These are phyloP conservation scores for Drosophila ficusphila DNA, from an alignment of 1,140 invertebrate genomes.

Conservation along the genomic window DNA sequence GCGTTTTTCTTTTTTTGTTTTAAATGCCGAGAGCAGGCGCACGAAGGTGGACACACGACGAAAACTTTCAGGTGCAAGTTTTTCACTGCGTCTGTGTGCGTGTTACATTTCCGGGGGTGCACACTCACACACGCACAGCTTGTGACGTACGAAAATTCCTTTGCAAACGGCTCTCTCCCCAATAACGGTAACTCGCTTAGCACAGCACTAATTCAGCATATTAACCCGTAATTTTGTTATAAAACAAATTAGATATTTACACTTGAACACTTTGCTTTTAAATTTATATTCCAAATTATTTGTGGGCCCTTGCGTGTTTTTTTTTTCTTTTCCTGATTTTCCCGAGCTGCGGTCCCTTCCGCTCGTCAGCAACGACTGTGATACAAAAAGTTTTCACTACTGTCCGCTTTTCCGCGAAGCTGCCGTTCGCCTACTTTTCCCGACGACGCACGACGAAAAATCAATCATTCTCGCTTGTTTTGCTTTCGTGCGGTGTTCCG, in stretches of 20 bases:
- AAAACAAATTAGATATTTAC: slow-evolving; percentile 57
- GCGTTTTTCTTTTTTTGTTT: slow-evolving; percentile 13
- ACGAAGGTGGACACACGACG: slow-evolving; percentile 47
- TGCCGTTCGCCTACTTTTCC: slow-evolving; percentile 62
- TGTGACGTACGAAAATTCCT: slow-evolving; percentile 77
- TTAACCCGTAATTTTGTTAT: slow-evolving; percentile 47
- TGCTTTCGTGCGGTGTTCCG: slow-evolving; percentile 69
- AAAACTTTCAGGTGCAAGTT: slow-evolving; percentile 81
- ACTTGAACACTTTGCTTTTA: slow-evolving; percentile 49
- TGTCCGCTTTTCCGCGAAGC: slow-evolving; percentile 45
- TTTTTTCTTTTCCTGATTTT: slow-evolving; percentile 20
- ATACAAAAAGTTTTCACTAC: slow-evolving; percentile 63
- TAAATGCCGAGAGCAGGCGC: slow-evolving; percentile 48
- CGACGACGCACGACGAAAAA: slow-evolving; percentile 62
- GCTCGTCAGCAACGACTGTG: slow-evolving; percentile 68
- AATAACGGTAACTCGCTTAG: background rate
- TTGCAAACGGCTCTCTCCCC: slow-evolving; percentile 12
- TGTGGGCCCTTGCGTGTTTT: slow-evolving; percentile 15
- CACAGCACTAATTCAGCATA: slow-evolving; percentile 9
- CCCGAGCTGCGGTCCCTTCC: slow-evolving; percentile 52
- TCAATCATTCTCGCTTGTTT: slow-evolving; percentile 76
- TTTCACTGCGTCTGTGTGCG: slow-evolving; percentile 58
- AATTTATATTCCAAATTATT: slow-evolving; percentile 40
- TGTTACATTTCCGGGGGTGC: slow-evolving; percentile 80
- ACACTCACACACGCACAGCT: slow-evolving; percentile 46